A percentile compares a stretch with the other conserved stretches of the same genome.
Evolutionary conservation across 2,888 invertebrate species (phyloP).

Genomic region (Microplitis manilae): DNA sequence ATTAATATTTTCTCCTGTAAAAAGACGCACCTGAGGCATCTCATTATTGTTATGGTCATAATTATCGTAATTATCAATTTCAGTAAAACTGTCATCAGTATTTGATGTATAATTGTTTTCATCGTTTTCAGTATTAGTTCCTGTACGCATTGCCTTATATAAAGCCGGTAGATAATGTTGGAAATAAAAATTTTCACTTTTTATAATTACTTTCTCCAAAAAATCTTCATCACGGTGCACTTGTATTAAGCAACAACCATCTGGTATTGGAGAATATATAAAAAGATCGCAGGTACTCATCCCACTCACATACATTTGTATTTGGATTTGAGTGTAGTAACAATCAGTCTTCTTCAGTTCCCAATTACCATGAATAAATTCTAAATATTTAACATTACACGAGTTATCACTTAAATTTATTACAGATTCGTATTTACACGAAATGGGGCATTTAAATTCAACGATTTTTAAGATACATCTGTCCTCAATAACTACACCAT

Average conservation of each 20-base stretch:
- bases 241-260: constrained; percentile 32
- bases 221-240: constrained; percentile 39
- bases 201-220: constrained; percentile 27
- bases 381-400: constrained; percentile 40
- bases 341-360: constrained; percentile 29
- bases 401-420: constrained; percentile 25
- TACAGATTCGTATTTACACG: constrained; percentile 38
- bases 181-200: constrained; percentile 40
- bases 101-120: too few relatives aligned
- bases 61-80: not conserved
- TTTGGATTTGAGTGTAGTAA: constrained; percentile 45
- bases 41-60: too few relatives aligned
- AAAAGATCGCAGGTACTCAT: constrained; percentile 45
- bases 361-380: constrained; percentile 24
- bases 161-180: not conserved
- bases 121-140: too few relatives aligned
- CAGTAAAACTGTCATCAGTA: too few relatives aligned
- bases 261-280: constrained; percentile 41
- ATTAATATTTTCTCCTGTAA: too few relatives aligned
- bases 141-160: not conserved
- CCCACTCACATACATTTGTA: constrained; percentile 45
- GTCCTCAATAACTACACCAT: constrained; percentile 45
- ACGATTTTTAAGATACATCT: constrained; percentile 34
- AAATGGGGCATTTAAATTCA: constrained; percentile 43
- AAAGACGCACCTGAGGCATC: too few relatives aligned